These are phyloP conservation scores for Seriola quinqueradiata DNA, from an alignment of 2,113 vertebrate species.

Conservation along the genomic window DNA sequence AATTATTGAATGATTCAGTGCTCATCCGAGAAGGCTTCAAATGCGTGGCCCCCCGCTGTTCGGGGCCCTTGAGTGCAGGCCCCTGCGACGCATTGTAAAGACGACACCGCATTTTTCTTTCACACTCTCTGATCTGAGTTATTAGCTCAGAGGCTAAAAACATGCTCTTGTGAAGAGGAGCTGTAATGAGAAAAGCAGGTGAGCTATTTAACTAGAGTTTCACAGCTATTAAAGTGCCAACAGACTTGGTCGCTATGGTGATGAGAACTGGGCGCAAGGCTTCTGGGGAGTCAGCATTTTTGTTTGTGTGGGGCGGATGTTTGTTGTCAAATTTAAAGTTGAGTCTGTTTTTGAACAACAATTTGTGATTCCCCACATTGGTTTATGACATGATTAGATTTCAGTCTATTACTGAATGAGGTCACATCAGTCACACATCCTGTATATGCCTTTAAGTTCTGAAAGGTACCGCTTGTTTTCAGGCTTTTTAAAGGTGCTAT, in stretches of 20 bases:
- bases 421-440: too few species aligned
- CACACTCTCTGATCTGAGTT: conserved; percentile 65
- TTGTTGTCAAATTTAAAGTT: background rate
- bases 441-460: background rate
- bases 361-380: background rate
- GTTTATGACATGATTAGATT: background rate
- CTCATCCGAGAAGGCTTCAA: conserved; percentile 67
- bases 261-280: conserved; percentile 1
- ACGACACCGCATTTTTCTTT: conserved; percentile 66
- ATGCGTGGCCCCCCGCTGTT: conserved; percentile 41
- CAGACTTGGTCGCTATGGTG: conserved; percentile 57
- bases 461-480: background rate
- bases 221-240: conserved; percentile 73
- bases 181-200: conserved; percentile 79
- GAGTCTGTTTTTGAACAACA: background rate
- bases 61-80: conserved; percentile 24
- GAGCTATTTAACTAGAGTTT: conserved; percentile 75
- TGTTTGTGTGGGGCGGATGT: background rate
- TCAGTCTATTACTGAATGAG: background rate
- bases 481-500: background rate
- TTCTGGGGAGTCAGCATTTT: conserved; percentile 40
- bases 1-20: conserved; percentile 54
- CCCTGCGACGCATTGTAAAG: conserved; percentile 66
- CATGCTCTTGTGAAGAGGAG: conserved; percentile 57
- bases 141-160: conserved; percentile 61